Evolutionary conservation across 2,797 vertebrate species (phyloP), one percentile per base, ranked within the genome.

Genomic region (Eulemur coronatus): DNA sequence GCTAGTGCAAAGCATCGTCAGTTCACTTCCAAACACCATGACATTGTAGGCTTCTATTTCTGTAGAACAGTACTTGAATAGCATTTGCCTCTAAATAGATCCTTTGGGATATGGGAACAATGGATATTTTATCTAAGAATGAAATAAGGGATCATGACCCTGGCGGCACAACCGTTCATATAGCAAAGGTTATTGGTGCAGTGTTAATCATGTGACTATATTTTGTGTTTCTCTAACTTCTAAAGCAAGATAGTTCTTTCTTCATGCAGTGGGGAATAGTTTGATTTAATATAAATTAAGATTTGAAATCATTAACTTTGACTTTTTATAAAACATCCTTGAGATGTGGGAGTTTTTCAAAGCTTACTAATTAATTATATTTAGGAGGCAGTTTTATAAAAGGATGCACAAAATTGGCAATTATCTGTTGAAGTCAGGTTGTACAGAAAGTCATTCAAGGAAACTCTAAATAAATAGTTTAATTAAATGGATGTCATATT

Each of bases 41-140:
- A 89, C 89, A 57, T 13, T 87, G 75, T 87, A 88, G 43, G 81
- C 97, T 98, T 98, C 97, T 98, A 89, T 96, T 95, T 98, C 88
- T 94, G 20, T 65, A 94, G 70, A 97, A 95, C 67, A 97, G 85
- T 93, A 87, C 97, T 97, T 97, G 91, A 96, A 96, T 86, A 96
- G n/a, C 33, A 94, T 80, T 96, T 98, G 95, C 79, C 67, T 98
- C 89, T 97, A 87, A 97, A 90, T 70, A 96, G 80, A 78, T 95
- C 96, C 12, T 97, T 86, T 63, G 93, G 33, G 22, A 94, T 97
- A 92, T 84, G 13, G 28, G 30, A 94, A 13, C 15, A 67, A 41
- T 57, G 2, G 10, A 4, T 13, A 35, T 41, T 79, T 94, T 67
- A 79, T 52, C 10, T 65, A 63, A 67, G 15, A 73, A 76, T 38